Evolutionary conservation across 2,113 vertebrate genomes (phyloP).

Genomic region (Gallinago media): DNA sequence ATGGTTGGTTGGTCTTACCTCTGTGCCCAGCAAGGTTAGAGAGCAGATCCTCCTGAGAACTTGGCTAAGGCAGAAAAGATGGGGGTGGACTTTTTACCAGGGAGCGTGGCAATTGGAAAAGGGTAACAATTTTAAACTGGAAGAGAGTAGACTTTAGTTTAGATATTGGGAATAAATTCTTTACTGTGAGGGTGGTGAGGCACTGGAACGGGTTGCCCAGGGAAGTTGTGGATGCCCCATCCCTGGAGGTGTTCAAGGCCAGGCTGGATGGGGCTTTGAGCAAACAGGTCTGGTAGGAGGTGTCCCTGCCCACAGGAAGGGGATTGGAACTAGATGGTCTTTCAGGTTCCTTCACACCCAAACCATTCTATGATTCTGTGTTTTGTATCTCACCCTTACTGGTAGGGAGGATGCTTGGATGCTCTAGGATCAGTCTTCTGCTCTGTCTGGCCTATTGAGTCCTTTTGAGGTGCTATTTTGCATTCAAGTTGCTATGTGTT

Average conservation of each 20-base stretch:
- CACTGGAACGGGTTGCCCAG: not conserved
- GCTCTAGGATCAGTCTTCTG: not conserved
- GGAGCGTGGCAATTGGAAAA: not conserved
- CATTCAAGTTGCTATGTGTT: not conserved
- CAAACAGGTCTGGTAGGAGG: not conserved
- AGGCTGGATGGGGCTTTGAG: not conserved
- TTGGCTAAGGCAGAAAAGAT: not conserved
- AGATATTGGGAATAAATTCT: not conserved
- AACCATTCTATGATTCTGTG: not conserved
- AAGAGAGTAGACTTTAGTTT: not conserved
- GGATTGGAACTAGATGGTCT: not conserved
- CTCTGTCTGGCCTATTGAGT: not conserved
- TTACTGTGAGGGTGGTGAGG: not conserved
- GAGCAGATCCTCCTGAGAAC: not conserved
- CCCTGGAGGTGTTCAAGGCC: not conserved
- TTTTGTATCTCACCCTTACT: not conserved
- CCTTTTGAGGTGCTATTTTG: not conserved
- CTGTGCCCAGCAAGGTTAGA: not conserved
- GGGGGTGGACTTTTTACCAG: not conserved
- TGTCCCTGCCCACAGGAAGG: not conserved
- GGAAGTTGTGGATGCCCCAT: not conserved
- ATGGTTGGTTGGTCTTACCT: not conserved
- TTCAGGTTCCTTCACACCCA: not conserved
- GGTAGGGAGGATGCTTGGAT: not conserved
- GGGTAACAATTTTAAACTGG: not conserved